Evolutionary conservation across 2,888 invertebrate species (phyloP).

Genomic region (Heliconius charithonia): DNA sequence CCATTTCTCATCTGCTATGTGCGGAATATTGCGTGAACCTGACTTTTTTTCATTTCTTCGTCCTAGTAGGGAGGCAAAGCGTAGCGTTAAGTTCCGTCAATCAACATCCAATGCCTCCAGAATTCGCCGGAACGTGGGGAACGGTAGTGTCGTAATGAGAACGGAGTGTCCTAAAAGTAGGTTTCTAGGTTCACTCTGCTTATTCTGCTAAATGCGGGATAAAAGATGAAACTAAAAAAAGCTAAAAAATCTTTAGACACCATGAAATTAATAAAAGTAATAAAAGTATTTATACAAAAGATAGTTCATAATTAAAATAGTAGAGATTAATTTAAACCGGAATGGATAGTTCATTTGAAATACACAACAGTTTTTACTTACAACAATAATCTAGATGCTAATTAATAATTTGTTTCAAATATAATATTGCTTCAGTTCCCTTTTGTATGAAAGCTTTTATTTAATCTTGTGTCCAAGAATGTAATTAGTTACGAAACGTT

Average conservation of each 20-base stretch:
- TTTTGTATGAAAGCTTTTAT: background rate
- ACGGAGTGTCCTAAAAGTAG: too few relatives aligned
- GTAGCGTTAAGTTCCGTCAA: too few relatives aligned
- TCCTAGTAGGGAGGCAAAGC: too few relatives aligned
- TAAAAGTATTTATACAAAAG: background rate
- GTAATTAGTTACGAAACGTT: too few relatives aligned
- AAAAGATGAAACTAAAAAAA: background rate
- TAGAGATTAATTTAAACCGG: background rate
- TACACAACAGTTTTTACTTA: background rate
- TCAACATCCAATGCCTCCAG: too few relatives aligned
- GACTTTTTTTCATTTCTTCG: too few relatives aligned
- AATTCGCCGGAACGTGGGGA: too few relatives aligned
- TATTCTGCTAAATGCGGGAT: background rate
- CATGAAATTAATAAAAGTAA: background rate
- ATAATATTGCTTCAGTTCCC: background rate
- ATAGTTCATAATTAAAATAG: background rate
- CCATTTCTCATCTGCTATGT: too few relatives aligned
- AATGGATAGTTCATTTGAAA: slow-evolving; percentile 7
- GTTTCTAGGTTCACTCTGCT: too few relatives aligned
- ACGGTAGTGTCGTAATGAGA: too few relatives aligned
- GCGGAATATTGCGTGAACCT: too few relatives aligned
- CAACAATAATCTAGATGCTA: background rate
- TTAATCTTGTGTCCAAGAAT: background rate
- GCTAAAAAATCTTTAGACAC: background rate
- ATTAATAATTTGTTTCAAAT: slow-evolving; percentile 4